Percentiles rank a stretch among this genome's conserved stretches.
These are phyloP conservation scores for Aquatica leii DNA, from an alignment of 2,888 invertebrate species.

Conservation along the genomic window DNA sequence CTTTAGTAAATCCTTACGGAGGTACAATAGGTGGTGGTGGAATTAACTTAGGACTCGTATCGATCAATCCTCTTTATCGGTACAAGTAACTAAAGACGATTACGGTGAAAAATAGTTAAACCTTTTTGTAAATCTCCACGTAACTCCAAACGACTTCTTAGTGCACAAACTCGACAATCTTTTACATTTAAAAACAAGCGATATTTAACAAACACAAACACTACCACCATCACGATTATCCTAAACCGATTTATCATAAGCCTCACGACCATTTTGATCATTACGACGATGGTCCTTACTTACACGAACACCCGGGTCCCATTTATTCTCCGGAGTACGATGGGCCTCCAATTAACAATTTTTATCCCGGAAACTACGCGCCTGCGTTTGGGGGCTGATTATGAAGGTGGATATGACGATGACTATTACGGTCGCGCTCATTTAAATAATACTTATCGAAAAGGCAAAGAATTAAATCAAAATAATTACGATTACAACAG, in stretches of 20 bases:
- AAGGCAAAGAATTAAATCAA: constrained; percentile 9
- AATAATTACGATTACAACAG: constrained; percentile 41
- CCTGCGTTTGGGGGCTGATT: constrained; percentile 48
- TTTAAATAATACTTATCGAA: constrained; percentile 45
- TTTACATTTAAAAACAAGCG: constrained; percentile 70
- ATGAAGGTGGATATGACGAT: constrained; percentile 45
- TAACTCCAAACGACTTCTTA: constrained; percentile 83
- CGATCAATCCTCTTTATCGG: constrained; percentile 84
- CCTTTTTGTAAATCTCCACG: constrained; percentile 89
- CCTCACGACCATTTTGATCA: constrained; percentile 43
- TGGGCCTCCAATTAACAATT: constrained; percentile 45
- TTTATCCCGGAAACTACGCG: constrained; percentile 39
- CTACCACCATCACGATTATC: constrained; percentile 57
- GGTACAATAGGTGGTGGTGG: constrained; percentile 77
- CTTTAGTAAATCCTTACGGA: constrained; percentile 76
- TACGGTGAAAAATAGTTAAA: constrained; percentile 83
- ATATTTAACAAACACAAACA: constrained; percentile 63
- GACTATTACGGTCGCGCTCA: constrained; percentile 51
- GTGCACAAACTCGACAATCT: constrained; percentile 76
- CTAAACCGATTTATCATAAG: constrained; percentile 64
- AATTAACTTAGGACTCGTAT: constrained; percentile 81
- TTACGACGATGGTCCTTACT: neutral
- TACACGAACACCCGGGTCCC: constrained; percentile 50
- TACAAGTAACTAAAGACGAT: constrained; percentile 87
- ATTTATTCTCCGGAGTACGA: constrained; percentile 57